A percentile compares a stretch with the other conserved stretches of the same genome.
phyloP scores from a whole-genome alignment of 2,797 vertebrate genomes.

The Triplophysa bombifrons region DNA sequence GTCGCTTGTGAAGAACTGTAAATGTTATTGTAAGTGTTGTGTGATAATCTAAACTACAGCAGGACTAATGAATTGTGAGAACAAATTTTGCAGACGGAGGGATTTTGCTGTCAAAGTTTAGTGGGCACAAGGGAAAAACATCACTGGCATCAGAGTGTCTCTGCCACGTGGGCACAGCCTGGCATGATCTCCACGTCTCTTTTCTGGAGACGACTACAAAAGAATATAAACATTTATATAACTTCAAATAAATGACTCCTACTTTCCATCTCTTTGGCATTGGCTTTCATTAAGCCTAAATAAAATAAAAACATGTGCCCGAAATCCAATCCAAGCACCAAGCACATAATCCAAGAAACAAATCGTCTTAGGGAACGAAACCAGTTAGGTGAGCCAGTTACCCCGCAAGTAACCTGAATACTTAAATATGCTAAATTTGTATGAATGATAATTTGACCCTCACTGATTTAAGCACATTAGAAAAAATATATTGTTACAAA shows the following conservation, averaged over 20 bases:
- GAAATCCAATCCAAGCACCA: background rate
- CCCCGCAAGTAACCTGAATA: no score
- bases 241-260: constrained; percentile 10
- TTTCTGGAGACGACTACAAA: background rate
- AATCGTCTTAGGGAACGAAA: no score
- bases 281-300: background rate
- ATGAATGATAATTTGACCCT: no score
- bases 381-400: no score
- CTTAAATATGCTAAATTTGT: no score
- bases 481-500: no score
- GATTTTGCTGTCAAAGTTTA: background rate
- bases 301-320: no score
- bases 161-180: constrained; percentile 30
- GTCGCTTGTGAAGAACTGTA: background rate
- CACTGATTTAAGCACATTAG: no score
- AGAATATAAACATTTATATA: constrained; percentile 24
- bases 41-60: background rate
- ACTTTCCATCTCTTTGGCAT: background rate
- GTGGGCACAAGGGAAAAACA: background rate
- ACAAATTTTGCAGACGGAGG: background rate
- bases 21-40: background rate
- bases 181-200: background rate
- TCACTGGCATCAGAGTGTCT: background rate
- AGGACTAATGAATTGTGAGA: background rate
- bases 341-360: background rate